These are phyloP conservation scores for Paedocypris sp. DNA, from an alignment of 2,113 vertebrate species.

Conservation along the genomic window DNA sequence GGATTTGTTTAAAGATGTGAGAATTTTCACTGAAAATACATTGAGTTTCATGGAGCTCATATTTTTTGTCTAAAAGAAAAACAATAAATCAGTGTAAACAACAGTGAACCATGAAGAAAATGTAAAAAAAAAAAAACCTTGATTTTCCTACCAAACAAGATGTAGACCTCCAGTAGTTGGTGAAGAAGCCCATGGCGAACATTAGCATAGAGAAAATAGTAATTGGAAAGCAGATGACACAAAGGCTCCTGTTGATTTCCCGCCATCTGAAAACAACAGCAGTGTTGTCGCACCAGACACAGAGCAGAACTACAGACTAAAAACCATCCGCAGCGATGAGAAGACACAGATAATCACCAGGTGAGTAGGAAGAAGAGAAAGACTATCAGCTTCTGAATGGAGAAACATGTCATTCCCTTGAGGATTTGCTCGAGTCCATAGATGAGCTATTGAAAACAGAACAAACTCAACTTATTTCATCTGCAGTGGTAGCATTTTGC, in stretches of 20 bases:
- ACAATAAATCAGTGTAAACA: not conserved
- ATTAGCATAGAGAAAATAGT: conserved; percentile 63
- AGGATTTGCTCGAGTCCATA: conserved; percentile 66
- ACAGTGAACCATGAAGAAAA: not conserved
- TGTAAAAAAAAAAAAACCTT: not conserved
- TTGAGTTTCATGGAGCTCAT: not conserved
- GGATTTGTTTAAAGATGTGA: not conserved
- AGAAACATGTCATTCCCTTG: conserved; percentile 56
- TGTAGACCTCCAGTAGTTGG: conserved; percentile 60
- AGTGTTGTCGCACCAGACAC: too few relatives aligned
- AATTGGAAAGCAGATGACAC: conserved; percentile 59
- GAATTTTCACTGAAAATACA: not conserved
- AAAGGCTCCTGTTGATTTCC: conserved; percentile 49
- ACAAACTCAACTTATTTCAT: not conserved
- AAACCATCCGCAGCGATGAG: too few relatives aligned
- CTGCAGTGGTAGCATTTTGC: not conserved
- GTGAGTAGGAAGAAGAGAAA: conserved; percentile 61
- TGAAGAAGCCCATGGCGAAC: conserved; percentile 60
- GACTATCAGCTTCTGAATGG: conserved; percentile 56
- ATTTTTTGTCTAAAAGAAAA: not conserved
- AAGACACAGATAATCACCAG: conserved; percentile 55
- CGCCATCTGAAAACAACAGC: conserved; percentile 65
- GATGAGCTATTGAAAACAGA: conserved; percentile 47
- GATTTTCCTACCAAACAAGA: conserved; percentile 53
- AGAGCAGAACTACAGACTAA: not conserved